Percentiles rank a stretch among this genome's conserved stretches.
Conservation (phyloP, 92 coral and sea anemone species). For the Micromussa lordhowensis region DNA sequence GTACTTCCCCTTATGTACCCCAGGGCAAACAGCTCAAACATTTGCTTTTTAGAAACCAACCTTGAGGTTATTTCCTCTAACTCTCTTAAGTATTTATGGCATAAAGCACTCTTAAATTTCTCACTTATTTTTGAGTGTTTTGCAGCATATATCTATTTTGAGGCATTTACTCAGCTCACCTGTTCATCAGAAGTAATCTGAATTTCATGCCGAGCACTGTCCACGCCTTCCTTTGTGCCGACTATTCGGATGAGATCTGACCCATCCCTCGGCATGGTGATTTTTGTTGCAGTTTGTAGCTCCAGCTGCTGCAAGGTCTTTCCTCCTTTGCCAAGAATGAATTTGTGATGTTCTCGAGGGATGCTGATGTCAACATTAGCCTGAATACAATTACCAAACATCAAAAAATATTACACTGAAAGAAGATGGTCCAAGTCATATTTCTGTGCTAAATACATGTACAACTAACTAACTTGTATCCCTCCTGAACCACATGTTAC, state of each 20-base stretch:
- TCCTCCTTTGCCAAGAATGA: constrained; percentile 97
- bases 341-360: constrained; percentile 95
- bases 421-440: too few relatives aligned
- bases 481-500: too few relatives aligned
- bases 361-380: constrained; percentile 84
- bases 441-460: neutral
- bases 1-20: neutral
- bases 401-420: neutral
- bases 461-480: too few relatives aligned
- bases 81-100: too few relatives aligned
- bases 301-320: constrained; percentile 91
- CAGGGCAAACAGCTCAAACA: too few relatives aligned
- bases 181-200: constrained; percentile 93
- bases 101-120: too few relatives aligned
- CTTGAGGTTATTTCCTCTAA: too few relatives aligned
- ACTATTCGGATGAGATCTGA: constrained; percentile 85
- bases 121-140: too few relatives aligned
- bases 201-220: constrained; percentile 93
- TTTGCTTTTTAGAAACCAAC: too few relatives aligned
- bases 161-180: constrained; percentile 41
- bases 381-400: constrained; percentile 36
- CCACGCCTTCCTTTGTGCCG: constrained; percentile 97
- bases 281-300: constrained; percentile 88
- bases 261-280: constrained; percentile 95
- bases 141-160: too few relatives aligned